These are phyloP conservation scores for Junonia oenone DNA, from an alignment of 2,888 invertebrate species.

Conservation along the genomic window DNA sequence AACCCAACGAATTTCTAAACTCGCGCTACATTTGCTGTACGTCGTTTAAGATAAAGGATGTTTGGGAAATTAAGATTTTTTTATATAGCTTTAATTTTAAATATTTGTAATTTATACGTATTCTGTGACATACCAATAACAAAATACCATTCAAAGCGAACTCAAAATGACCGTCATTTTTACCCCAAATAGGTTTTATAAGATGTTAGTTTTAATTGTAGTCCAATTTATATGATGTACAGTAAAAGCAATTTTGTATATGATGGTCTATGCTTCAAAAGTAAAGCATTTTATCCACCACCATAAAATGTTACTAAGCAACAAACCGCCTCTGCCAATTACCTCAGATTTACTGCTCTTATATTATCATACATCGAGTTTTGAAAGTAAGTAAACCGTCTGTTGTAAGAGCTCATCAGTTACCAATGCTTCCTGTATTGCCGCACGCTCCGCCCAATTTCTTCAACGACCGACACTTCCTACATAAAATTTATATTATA, in stretches of 20 bases:
- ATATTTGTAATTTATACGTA: too few species aligned
- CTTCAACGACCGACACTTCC: slow-evolving; percentile 41
- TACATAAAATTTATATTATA: slow-evolving; percentile 1
- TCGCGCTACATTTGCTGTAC: slow-evolving; percentile 8
- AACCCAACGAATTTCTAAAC: slow-evolving; percentile 11
- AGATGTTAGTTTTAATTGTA: too few species aligned
- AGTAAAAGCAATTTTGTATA: not conserved
- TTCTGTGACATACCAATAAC: too few species aligned
- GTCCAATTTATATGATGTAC: too few species aligned
- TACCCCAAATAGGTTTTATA: too few species aligned
- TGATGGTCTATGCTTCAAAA: not conserved
- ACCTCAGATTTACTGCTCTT: slow-evolving; percentile 3
- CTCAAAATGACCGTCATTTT: too few species aligned
- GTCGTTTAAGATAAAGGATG: too few species aligned
- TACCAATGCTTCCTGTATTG: slow-evolving; percentile 62
- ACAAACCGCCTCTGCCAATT: not conserved
- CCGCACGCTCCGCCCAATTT: slow-evolving; percentile 51
- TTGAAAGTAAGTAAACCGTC: slow-evolving; percentile 22
- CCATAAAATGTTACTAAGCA: not conserved
- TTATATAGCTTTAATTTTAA: too few species aligned
- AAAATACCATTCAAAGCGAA: too few species aligned
- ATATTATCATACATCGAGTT: slow-evolving; percentile 14
- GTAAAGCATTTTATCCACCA: not conserved
- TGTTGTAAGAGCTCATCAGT: slow-evolving; percentile 57
- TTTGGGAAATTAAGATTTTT: too few species aligned